These are phyloP conservation scores for Tetraodon nigroviridis DNA, from an alignment of 2,113 vertebrate genomes.

Conservation along the genomic window DNA sequence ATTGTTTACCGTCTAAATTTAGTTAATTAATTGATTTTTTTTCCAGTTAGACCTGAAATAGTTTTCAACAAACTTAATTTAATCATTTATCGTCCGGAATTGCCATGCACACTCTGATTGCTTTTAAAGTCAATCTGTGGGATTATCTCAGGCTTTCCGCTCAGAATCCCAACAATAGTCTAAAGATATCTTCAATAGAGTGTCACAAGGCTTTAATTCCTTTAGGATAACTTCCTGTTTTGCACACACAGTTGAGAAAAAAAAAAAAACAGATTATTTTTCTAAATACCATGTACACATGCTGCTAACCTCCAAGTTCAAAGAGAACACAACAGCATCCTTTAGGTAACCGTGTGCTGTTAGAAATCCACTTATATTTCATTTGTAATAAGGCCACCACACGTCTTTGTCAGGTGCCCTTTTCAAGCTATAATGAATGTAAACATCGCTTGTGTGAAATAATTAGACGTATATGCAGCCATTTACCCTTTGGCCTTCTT, in stretches of 20 bases:
- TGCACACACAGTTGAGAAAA: not conserved
- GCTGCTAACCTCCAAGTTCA: not conserved
- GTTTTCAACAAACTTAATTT: slow-evolving; percentile 5
- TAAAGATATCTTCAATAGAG: slow-evolving; percentile 55
- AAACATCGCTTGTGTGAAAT: slow-evolving; percentile 31
- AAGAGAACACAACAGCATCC: slow-evolving; percentile 4
- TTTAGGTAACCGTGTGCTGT: slow-evolving; percentile 16
- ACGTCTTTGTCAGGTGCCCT: slow-evolving; percentile 10
- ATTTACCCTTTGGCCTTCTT: not conserved
- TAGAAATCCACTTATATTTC: slow-evolving; percentile 21
- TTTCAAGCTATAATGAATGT: slow-evolving; percentile 13
- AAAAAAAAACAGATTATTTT: not conserved
- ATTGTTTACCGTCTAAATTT: slow-evolving; percentile 8
- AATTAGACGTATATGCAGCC: slow-evolving; percentile 40
- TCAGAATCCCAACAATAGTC: slow-evolving; percentile 33
- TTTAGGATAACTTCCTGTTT: slow-evolving; percentile 30
- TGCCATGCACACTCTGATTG: slow-evolving; percentile 24
- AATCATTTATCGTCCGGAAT: slow-evolving; percentile 19
- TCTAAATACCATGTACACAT: not conserved
- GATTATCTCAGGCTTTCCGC: slow-evolving; percentile 57
- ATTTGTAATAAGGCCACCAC: slow-evolving; percentile 10
- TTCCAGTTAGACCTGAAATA: not conserved
- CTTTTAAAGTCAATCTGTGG: slow-evolving; percentile 54
- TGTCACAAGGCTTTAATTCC: slow-evolving; percentile 49
- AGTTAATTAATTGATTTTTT: too few species aligned